These are phyloP conservation scores for Herpetotheres cachinnans DNA, from an alignment of 2,113 vertebrate genomes.

Conservation along the genomic window DNA sequence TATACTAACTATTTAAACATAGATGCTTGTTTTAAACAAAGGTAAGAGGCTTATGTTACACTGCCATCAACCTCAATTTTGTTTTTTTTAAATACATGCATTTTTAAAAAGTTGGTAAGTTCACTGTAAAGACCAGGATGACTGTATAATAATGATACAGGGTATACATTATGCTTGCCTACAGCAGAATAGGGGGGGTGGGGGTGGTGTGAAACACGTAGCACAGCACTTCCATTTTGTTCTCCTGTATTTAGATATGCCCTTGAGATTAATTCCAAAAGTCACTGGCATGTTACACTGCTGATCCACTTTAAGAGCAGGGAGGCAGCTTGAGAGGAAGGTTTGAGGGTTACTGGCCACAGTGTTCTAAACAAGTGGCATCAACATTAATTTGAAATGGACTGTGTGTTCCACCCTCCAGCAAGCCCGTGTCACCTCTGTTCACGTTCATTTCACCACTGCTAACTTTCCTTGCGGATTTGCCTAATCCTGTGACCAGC, in stretches of 20 bases:
- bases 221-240: not conserved
- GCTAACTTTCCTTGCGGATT: not conserved
- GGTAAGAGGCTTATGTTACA: not conserved
- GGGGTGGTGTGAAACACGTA: accelerated
- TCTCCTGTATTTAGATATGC: not conserved
- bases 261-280: constrained; percentile 11
- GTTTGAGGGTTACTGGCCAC: not conserved
- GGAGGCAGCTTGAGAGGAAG: not conserved
- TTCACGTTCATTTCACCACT: not conserved
- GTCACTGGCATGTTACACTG: not conserved
- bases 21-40: not conserved
- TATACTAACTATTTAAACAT: not conserved
- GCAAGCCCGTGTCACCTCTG: not conserved
- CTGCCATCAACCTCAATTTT: not conserved
- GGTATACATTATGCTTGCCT: not conserved
- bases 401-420: not conserved
- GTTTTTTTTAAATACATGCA: not conserved
- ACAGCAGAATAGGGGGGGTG: no score
- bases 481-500: not conserved
- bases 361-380: not conserved
- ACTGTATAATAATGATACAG: not conserved
- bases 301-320: not conserved
- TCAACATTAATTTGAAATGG: not conserved
- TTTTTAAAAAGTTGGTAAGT: not conserved
- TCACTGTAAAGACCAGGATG: not conserved